These are phyloP conservation scores for Motacilla alba DNA, from an alignment of 2,113 vertebrate genomes.

Conservation along the genomic window DNA sequence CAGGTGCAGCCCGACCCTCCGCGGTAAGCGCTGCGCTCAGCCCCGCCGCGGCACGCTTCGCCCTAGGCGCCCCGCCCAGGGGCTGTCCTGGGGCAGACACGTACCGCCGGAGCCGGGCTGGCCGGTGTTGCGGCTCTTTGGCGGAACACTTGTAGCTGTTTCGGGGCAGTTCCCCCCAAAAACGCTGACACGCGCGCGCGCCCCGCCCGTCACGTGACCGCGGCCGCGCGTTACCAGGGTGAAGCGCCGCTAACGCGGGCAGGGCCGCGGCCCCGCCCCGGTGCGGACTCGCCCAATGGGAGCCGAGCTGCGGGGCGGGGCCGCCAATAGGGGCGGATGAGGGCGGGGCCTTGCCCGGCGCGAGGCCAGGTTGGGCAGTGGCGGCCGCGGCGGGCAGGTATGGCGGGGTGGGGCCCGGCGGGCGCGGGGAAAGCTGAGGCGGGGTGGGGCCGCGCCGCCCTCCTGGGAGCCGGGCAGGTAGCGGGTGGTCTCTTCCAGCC, in stretches of 20 bases:
- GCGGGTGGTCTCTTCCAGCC: no score
- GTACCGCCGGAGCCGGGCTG: neutral
- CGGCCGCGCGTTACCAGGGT: neutral
- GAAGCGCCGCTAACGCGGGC: neutral
- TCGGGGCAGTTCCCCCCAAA: accelerated
- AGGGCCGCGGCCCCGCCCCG: accelerated
- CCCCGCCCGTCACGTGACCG: neutral
- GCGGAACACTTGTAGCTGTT: accelerated
- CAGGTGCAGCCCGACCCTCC: neutral
- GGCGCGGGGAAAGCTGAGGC: neutral
- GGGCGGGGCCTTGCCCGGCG: neutral
- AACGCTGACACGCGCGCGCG: no score
- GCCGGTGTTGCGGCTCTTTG: accelerated
- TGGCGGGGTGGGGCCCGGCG: neutral
- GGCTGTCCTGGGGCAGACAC: no score
- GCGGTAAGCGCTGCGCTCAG: no score
- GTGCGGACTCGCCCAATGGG: accelerated
- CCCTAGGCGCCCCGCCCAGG: accelerated
- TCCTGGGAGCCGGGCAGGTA: no score
- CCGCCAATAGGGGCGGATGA: neutral
- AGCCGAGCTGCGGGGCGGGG: accelerated
- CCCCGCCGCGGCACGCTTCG: neutral
- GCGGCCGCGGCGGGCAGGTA: neutral
- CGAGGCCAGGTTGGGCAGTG: neutral
- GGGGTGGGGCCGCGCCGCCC: neutral